These are phyloP conservation scores for Eriocheir sinensis DNA, from an alignment of 1,140 invertebrate genomes.

Conservation along the genomic window DNA sequence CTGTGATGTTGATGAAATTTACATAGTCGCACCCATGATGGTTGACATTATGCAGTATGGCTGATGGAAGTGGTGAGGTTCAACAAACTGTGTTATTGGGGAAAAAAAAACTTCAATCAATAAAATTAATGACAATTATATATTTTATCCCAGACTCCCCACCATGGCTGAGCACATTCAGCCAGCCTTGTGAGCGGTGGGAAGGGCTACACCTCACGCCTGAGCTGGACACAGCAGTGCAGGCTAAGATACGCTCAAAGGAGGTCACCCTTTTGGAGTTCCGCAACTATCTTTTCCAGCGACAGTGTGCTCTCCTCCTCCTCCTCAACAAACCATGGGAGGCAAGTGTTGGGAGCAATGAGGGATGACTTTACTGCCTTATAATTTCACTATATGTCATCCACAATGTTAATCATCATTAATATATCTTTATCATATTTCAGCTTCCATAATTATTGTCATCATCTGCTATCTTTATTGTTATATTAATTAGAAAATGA, in stretches of 20 bases:
- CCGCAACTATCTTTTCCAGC: slow-evolving; percentile 95
- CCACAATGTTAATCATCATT: neutral
- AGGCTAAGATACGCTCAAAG: slow-evolving; percentile 87
- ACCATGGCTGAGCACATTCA: slow-evolving; percentile 90
- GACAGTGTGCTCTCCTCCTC: slow-evolving; percentile 94
- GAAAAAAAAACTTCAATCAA: neutral
- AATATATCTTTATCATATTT: neutral
- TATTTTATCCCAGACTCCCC: slow-evolving; percentile 86
- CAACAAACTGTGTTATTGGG: neutral
- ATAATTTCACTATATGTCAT: neutral
- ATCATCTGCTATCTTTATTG: too few relatives aligned
- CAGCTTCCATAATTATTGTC: too few relatives aligned
- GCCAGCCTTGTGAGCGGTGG: slow-evolving; percentile 90
- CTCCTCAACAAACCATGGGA: slow-evolving; percentile 90
- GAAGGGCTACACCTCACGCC: slow-evolving; percentile 89
- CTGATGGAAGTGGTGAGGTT: neutral
- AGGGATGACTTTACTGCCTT: too few relatives aligned
- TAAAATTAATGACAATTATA: neutral
- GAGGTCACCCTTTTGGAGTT: slow-evolving; percentile 93
- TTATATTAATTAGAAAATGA: too few relatives aligned
- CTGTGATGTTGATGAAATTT: neutral
- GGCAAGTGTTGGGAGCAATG: slow-evolving; percentile 83
- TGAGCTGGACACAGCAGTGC: slow-evolving; percentile 86
- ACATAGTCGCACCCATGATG: neutral
- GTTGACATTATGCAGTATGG: neutral